phyloP scores from a whole-genome alignment of 2,113 vertebrate genomes.

The Nesogale talazaci region DNA sequence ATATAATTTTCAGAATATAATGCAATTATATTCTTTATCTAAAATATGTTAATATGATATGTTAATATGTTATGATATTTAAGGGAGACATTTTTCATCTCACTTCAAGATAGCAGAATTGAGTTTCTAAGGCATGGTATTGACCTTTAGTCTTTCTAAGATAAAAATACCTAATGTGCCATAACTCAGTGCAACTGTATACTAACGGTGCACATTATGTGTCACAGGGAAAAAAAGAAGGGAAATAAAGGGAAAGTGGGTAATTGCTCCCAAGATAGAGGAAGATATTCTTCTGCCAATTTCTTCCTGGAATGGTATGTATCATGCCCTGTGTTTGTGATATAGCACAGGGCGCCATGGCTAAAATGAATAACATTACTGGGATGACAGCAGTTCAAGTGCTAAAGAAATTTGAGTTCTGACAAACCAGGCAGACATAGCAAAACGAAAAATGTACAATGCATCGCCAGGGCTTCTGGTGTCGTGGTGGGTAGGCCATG shows the following conservation, averaged over 20 bases:
- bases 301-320: constrained; percentile 53
- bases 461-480: constrained; percentile 17
- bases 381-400: constrained; percentile 61
- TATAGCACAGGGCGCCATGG: constrained; percentile 53
- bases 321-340: constrained; percentile 48
- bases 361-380: constrained; percentile 67
- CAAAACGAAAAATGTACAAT: constrained; percentile 49
- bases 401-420: constrained; percentile 67
- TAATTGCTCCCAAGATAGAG: constrained; percentile 45
- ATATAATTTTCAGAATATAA: constrained; percentile 42
- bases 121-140: constrained; percentile 31
- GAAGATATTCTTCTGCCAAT: constrained; percentile 60
- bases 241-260: constrained; percentile 51
- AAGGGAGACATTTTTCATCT: constrained; percentile 47
- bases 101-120: constrained; percentile 26
- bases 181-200: constrained; percentile 40
- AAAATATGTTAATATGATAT: constrained; percentile 1
- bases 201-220: constrained; percentile 26
- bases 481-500: constrained; percentile 50
- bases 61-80: not conserved
- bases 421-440: constrained; percentile 52
- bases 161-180: constrained; percentile 38
- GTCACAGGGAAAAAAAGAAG: constrained; percentile 15
- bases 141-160: constrained; percentile 6
- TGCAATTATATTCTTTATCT: constrained; percentile 36